Evolutionary conservation across 2,888 invertebrate genomes (phyloP).

Genomic region (Augochlorella aurata): DNA sequence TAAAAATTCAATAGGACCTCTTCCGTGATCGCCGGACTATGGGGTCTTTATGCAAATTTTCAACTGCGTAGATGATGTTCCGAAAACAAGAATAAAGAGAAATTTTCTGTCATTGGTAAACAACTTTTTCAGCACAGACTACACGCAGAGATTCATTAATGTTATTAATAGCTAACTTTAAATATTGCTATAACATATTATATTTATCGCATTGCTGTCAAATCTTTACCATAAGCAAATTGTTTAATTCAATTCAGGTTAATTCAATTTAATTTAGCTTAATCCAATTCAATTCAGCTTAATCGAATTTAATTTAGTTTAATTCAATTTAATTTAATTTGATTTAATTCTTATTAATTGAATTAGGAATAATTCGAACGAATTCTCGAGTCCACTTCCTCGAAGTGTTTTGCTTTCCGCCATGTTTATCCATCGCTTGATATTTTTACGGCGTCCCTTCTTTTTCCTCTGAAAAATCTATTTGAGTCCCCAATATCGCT

Average conservation of each 20-base stretch:
- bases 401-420: neutral
- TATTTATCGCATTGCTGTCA: too few species aligned
- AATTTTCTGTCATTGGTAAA: neutral
- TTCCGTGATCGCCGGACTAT: neutral
- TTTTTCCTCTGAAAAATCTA: conserved; percentile 4
- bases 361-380: neutral
- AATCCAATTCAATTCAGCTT: too few species aligned
- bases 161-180: too few species aligned
- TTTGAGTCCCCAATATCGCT: conserved; percentile 22
- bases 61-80: neutral
- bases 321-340: too few species aligned
- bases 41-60: neutral
- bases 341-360: too few species aligned
- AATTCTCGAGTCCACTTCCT: neutral
- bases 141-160: too few species aligned
- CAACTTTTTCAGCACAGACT: neutral
- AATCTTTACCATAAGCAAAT: too few species aligned
- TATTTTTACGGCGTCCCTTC: conserved; percentile 3
- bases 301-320: too few species aligned
- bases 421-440: neutral
- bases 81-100: too few species aligned
- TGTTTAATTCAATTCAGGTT: too few species aligned
- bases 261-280: too few species aligned
- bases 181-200: too few species aligned
- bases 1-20: neutral